Conservation (phyloP, 2,888 invertebrate species). For the Cerastis leucographa region DNA sequence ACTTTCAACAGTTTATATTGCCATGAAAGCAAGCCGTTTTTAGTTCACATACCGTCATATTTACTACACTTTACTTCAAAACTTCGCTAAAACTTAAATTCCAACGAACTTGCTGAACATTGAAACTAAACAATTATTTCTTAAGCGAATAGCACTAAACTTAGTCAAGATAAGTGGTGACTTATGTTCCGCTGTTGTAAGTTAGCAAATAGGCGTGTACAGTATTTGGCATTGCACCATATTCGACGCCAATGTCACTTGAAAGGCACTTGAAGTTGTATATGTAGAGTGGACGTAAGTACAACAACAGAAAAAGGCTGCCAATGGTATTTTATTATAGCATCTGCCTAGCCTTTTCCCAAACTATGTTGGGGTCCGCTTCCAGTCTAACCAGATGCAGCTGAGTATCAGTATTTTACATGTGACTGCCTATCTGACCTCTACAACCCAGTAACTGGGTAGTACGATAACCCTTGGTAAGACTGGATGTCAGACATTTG, state of each 20-base stretch:
- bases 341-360: too few species aligned
- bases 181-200: slow-evolving; percentile 13
- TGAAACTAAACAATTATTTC: slow-evolving; percentile 3
- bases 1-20: background rate
- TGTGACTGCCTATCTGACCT: too few species aligned
- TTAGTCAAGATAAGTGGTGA: slow-evolving; percentile 39
- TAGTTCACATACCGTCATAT: background rate
- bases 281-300: background rate
- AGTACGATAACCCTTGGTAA: too few species aligned
- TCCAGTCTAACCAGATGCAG: too few species aligned
- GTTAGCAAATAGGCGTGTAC: slow-evolving; percentile 29
- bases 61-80: background rate
- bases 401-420: too few species aligned
- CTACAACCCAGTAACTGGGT: too few species aligned
- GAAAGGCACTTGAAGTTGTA: slow-evolving; percentile 28
- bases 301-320: too few species aligned
- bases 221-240: slow-evolving; percentile 46
- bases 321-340: too few species aligned
- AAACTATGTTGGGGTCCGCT: too few species aligned
- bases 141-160: background rate
- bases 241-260: slow-evolving; percentile 39
- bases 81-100: background rate
- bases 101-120: background rate
- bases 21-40: background rate
- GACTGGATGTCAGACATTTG: too few species aligned